Evolutionary conservation across 2,113 vertebrate species (phyloP).

Genomic region (Anoplopoma fimbria): DNA sequence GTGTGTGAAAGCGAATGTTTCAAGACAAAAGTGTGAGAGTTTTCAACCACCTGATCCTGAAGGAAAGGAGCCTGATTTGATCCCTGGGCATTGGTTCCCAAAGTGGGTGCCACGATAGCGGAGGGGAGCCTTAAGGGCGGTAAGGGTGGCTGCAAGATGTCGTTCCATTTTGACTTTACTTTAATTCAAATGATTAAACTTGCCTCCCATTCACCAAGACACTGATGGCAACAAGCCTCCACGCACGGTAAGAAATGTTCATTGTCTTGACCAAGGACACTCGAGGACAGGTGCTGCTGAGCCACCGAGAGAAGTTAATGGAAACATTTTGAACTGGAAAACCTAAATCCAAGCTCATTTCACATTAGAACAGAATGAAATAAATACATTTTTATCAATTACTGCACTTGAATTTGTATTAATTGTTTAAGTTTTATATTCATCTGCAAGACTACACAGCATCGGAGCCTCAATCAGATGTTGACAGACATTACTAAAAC

Average conservation of each 20-base stretch:
- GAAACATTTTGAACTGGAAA: neutral
- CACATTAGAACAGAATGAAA: neutral
- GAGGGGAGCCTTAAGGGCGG: neutral
- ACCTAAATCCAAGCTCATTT: neutral
- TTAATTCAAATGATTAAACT: neutral
- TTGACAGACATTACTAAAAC: neutral
- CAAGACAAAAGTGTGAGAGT: neutral
- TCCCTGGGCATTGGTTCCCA: neutral
- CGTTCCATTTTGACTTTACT: neutral
- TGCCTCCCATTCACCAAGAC: neutral
- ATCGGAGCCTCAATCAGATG: neutral
- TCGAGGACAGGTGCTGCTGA: neutral
- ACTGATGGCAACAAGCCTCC: neutral
- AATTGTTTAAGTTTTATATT: neutral
- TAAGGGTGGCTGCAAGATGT: neutral
- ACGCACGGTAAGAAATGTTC: neutral
- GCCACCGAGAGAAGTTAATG: neutral
- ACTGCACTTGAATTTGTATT: neutral
- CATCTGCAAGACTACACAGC: neutral
- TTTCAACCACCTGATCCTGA: no score
- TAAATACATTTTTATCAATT: neutral
- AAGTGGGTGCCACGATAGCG: neutral
- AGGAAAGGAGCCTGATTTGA: neutral
- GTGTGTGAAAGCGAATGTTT: neutral
- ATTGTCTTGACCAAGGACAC: neutral